Percentiles rank a stretch among this genome's conserved stretches.
Evolutionary conservation across 2,888 invertebrate species (phyloP).

Genomic region (Lutraria lutraria): DNA sequence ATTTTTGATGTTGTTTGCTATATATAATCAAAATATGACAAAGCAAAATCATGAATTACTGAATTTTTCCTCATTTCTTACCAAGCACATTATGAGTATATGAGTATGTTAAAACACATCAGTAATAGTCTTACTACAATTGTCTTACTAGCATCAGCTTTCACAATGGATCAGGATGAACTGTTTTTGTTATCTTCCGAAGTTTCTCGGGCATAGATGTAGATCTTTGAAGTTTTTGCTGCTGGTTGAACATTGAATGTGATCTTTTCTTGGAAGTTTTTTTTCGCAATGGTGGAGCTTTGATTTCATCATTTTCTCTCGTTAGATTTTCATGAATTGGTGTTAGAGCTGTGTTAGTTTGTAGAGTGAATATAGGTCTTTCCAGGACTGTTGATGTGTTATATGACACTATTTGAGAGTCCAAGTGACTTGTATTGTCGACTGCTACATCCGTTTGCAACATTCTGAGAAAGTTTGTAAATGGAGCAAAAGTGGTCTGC

Average conservation of each 20-base stretch:
- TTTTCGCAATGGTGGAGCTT: background rate
- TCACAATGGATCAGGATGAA: background rate
- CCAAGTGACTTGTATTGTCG: constrained; percentile 16
- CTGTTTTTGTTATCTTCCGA: background rate
- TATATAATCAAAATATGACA: too few relatives aligned
- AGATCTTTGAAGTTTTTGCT: background rate
- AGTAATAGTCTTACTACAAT: too few relatives aligned
- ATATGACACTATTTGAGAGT: constrained; percentile 25
- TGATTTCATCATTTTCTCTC: background rate
- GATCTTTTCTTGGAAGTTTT: background rate
- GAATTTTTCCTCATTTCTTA: too few relatives aligned
- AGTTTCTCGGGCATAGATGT: background rate
- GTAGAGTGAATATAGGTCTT: constrained; percentile 2
- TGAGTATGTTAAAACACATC: too few relatives aligned
- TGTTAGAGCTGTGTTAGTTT: background rate
- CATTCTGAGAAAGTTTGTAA: constrained; percentile 17
- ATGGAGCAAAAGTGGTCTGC: constrained; percentile 26
- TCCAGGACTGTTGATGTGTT: background rate
- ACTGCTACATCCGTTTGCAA: background rate
- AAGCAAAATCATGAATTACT: too few relatives aligned
- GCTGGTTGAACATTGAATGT: background rate
- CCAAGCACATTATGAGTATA: too few relatives aligned
- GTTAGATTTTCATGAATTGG: constrained; percentile 21
- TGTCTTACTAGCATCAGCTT: background rate
- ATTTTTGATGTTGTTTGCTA: too few relatives aligned